These are phyloP conservation scores for Peromyscus aztecus DNA, from an alignment of 2,797 vertebrate species.

Conservation along the genomic window DNA sequence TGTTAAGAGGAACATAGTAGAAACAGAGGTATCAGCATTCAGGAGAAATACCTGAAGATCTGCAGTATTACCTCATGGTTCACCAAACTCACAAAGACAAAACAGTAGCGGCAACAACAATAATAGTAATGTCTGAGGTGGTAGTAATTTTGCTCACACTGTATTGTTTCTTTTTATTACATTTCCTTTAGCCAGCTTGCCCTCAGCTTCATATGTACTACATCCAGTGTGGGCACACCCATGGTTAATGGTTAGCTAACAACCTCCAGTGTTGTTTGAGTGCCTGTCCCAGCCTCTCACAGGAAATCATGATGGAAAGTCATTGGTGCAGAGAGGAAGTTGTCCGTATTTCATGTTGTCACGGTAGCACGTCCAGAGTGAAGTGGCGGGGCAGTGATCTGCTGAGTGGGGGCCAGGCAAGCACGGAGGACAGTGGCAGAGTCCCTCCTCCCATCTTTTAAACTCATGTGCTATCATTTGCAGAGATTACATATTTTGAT, in stretches of 20 bases:
- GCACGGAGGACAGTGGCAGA: background rate
- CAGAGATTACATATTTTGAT: slow-evolving; percentile 83
- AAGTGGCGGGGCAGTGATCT: background rate
- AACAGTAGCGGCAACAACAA: background rate
- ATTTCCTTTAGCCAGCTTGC: slow-evolving; percentile 3
- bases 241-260: background rate
- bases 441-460: slow-evolving; percentile 60
- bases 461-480: slow-evolving; percentile 62
- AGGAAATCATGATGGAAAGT: background rate
- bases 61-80: background rate
- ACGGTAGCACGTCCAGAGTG: background rate
- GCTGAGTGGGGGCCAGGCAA: background rate
- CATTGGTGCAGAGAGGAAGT: background rate
- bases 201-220: background rate
- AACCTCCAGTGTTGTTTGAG: background rate
- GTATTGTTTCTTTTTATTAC: slow-evolving; percentile 15
- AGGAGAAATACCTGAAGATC: slow-evolving; percentile 9
- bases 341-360: slow-evolving; percentile 23
- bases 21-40: slow-evolving; percentile 2
- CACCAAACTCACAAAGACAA: background rate
- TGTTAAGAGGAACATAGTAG: background rate
- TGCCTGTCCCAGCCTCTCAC: background rate
- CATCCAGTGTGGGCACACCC: background rate
- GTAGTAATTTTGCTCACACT: background rate
- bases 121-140: background rate